Evolutionary conservation across 2,113 vertebrate species (phyloP), one percentile per base, ranked within the genome.

Genomic region (Martes martes): DNA sequence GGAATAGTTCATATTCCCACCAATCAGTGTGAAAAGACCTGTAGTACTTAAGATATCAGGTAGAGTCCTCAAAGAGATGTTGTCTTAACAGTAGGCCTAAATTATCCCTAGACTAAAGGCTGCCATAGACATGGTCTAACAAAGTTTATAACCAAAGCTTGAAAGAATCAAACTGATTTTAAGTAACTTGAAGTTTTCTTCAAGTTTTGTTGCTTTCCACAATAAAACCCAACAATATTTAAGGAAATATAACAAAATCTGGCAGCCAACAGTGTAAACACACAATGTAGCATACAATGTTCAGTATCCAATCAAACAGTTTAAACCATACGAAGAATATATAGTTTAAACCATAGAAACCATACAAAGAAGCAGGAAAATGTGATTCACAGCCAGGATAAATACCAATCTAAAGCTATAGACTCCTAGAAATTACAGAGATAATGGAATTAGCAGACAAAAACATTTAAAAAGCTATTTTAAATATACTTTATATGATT

Each of bases 211-310:
- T 47, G 13, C 33, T 45, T 85, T 33, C 6, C 16, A n/a, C 33
- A 91, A 94, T 31, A 90, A 97, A 90, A 47, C 18, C 45, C 36
- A 90, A 57, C 13, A 93, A 89, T 65, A 73, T 55, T 93, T 80
- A 89, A 90, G 89, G 19, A 24, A 65, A 63, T 78, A 89, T n/a
- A 83, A 85, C 18, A 85, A 89, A 89, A 89, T 89, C 84, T 14
- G 61, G 28, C 36, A 67, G 11, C 31, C 78, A 89, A 57, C 28
- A 63, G 47, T 55, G 16, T 76, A 67, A 91, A 94, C 67, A 45
- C 24, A 74, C 33, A 88, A 21, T 79, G 18, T 55, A 83, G 26
- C 45, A 47, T 73, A 52, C 50, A 52, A 18, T 55, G 52, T 55
- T 55, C 52, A 55, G 52, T 55, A 55, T 55, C 52, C 52, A 18